Conservation (phyloP, 2,113 vertebrate species). For the Probosciger aterrimus region DNA sequence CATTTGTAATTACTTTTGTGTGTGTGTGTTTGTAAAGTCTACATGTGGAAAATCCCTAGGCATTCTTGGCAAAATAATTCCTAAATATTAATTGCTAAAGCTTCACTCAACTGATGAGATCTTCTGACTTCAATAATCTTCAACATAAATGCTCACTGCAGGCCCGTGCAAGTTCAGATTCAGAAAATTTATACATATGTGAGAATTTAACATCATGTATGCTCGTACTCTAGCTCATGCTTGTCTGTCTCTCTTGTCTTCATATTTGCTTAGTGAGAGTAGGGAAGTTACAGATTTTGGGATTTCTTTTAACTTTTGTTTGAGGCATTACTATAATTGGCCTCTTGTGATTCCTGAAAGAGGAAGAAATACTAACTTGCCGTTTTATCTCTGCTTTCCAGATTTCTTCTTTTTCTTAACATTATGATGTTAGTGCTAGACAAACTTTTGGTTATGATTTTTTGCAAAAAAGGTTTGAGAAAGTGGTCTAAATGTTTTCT, state of each 20-base stretch:
- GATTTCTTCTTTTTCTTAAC: background rate
- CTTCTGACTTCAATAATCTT: background rate
- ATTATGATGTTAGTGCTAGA: background rate
- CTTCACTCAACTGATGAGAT: background rate
- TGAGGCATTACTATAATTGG: background rate
- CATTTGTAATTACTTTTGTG: background rate
- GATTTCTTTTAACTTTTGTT: background rate
- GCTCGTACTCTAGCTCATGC: background rate
- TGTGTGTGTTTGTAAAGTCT: background rate
- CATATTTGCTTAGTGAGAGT: background rate
- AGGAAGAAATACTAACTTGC: background rate
- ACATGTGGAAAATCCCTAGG: background rate
- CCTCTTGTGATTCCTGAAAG: background rate
- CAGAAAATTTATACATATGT: background rate
- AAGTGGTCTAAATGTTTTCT: background rate
- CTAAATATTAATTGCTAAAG: background rate
- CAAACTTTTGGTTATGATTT: background rate
- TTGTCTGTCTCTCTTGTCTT: background rate
- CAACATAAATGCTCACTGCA: background rate
- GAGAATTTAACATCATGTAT: background rate
- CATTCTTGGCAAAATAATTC: background rate
- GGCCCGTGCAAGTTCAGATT: slow-evolving; percentile 11
- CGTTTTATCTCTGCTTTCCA: background rate
- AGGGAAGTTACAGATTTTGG: background rate
- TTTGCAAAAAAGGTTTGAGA: background rate